Conservation (phyloP, 2,113 vertebrate genomes). For the Hippocampus abdominalis region DNA sequence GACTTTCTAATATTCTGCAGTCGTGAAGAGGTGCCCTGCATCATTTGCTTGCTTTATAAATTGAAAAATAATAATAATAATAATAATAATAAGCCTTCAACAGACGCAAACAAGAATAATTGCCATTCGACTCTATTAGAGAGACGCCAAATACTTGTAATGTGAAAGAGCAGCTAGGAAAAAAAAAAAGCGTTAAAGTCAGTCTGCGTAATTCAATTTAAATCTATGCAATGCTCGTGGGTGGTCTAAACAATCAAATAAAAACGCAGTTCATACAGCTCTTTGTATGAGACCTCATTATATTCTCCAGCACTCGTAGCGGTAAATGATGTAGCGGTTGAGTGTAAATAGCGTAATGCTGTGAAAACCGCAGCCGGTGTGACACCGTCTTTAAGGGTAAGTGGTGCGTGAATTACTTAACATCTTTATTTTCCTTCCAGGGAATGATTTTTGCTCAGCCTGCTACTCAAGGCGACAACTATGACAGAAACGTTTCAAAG, state of each 20-base stretch:
- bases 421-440: background rate
- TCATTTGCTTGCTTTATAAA: too few relatives aligned
- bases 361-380: background rate
- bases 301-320: background rate
- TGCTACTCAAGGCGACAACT: background rate
- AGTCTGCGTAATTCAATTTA: background rate
- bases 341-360: background rate
- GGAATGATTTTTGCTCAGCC: background rate
- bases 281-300: background rate
- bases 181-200: too few relatives aligned
- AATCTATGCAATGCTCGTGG: background rate
- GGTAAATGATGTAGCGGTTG: background rate
- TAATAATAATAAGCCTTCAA: too few relatives aligned
- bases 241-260: background rate
- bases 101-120: too few relatives aligned
- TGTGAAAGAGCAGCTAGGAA: too few relatives aligned
- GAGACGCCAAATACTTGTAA: too few relatives aligned
- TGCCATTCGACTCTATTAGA: too few relatives aligned
- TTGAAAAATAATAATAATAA: too few relatives aligned
- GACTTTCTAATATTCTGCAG: too few relatives aligned
- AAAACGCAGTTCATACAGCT: background rate
- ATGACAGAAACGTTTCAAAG: constrained; percentile 15
- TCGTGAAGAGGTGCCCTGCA: too few relatives aligned
- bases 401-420: background rate
- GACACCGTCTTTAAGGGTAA: background rate